Evolutionary conservation across 2,113 vertebrate species (phyloP).

Genomic region (Brevimyrus niger): DNA sequence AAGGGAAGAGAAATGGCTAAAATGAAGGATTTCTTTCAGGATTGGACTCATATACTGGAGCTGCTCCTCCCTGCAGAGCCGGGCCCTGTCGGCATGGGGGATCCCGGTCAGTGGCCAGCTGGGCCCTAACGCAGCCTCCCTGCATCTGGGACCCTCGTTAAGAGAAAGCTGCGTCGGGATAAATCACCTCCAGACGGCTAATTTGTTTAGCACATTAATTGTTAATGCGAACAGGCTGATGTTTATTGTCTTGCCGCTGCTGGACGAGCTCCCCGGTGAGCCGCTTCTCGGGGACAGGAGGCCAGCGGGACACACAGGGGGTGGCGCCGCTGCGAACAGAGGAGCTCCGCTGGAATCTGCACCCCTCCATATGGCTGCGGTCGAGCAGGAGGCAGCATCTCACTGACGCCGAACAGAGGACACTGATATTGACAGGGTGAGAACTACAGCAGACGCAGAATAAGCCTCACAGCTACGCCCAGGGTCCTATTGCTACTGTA

Average conservation of each 20-base stretch:
- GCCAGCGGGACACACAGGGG: neutral
- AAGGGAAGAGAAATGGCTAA: neutral
- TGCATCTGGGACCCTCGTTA: slow-evolving; percentile 37
- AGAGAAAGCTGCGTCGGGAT: slow-evolving; percentile 35
- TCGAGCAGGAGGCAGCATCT: neutral
- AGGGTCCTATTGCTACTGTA: neutral
- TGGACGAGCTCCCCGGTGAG: slow-evolving; percentile 26
- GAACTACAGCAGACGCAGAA: neutral
- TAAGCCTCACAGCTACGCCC: neutral
- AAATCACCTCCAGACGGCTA: slow-evolving; percentile 31
- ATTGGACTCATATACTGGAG: neutral
- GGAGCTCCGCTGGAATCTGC: neutral
- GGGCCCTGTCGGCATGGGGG: neutral
- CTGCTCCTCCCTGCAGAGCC: neutral
- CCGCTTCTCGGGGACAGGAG: neutral
- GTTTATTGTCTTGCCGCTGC: slow-evolving; percentile 28
- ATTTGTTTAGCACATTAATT: slow-evolving; percentile 32
- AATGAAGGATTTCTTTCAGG: neutral
- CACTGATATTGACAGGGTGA: neutral
- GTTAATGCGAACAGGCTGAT: slow-evolving; percentile 35
- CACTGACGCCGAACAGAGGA: neutral
- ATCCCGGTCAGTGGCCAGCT: neutral
- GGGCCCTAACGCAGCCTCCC: slow-evolving; percentile 24
- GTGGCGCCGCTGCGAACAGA: neutral
- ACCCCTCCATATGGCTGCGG: neutral